Conservation (phyloP, 2,888 invertebrate genomes). For the Oscheius sp. region DNA sequence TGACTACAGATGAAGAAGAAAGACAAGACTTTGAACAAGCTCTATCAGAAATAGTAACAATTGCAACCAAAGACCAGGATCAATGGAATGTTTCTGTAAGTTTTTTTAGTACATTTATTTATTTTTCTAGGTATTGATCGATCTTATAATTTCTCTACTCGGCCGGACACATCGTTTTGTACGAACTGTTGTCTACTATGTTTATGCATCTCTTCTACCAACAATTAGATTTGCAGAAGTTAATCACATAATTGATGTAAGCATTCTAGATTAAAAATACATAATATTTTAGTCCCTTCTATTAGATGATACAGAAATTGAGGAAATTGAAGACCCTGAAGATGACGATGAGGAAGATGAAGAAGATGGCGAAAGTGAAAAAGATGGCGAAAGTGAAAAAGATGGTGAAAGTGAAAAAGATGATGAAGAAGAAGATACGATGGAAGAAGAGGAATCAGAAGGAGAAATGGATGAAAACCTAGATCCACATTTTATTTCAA, state of each 20-base stretch:
- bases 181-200: constrained; percentile 40
- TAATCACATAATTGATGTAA: constrained; percentile 48
- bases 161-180: constrained; percentile 42
- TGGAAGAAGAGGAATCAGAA: constrained; percentile 7
- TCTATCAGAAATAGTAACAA: constrained; percentile 36
- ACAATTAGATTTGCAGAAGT: constrained; percentile 36
- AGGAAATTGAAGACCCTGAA: constrained; percentile 38
- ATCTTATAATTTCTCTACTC: constrained; percentile 51
- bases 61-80: constrained; percentile 28
- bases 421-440: constrained; percentile 12
- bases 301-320: constrained; percentile 42
- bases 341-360: constrained; percentile 30
- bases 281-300: constrained; percentile 34
- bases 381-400: constrained; percentile 2
- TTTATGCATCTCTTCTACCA: constrained; percentile 41
- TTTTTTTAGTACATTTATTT: constrained; percentile 10
- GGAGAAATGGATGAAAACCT: constrained; percentile 31
- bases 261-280: background rate
- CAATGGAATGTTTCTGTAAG: constrained; percentile 26
- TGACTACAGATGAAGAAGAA: constrained; percentile 31
- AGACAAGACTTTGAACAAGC: constrained; percentile 32
- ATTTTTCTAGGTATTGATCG: constrained; percentile 42
- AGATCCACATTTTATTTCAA: constrained; percentile 47
- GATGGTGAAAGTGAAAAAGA: constrained; percentile 26
- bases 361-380: background rate